Conservation (phyloP, 1,140 invertebrate genomes). For the Sycobia sp. region DNA sequence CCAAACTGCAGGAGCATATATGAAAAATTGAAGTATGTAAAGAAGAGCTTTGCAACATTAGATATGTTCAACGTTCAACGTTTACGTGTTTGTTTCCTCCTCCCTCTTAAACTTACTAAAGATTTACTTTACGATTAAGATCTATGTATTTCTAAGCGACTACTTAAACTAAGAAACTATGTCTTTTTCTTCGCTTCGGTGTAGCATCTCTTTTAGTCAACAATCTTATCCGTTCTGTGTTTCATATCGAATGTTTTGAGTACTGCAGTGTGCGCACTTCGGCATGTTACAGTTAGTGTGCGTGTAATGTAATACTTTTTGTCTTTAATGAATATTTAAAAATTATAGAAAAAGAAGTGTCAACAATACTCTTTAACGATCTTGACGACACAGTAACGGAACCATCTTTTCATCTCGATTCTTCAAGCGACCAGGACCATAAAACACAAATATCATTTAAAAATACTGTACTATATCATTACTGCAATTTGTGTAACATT, state of each 20-base stretch:
- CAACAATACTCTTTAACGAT: slow-evolving; percentile 7
- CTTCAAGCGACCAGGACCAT: too few species aligned
- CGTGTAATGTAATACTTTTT: slow-evolving; percentile 41
- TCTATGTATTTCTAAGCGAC: slow-evolving; percentile 41
- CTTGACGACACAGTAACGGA: slow-evolving; percentile 25
- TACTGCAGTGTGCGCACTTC: slow-evolving; percentile 28
- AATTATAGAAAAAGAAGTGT: slow-evolving; percentile 45
- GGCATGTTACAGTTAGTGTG: slow-evolving; percentile 13
- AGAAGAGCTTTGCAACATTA: slow-evolving; percentile 28
- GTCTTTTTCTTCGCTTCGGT: slow-evolving; percentile 20
- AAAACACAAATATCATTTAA: too few species aligned
- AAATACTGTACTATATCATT: too few species aligned
- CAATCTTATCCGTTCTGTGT: slow-evolving; percentile 26
- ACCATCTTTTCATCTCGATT: neutral
- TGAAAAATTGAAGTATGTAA: slow-evolving; percentile 15
- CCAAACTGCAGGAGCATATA: neutral
- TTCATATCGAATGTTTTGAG: slow-evolving; percentile 9
- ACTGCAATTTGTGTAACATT: neutral
- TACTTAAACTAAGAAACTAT: slow-evolving; percentile 45
- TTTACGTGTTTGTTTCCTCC: slow-evolving; percentile 30
- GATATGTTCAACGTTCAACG: slow-evolving; percentile 56
- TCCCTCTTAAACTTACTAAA: slow-evolving; percentile 36
- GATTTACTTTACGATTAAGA: slow-evolving; percentile 28
- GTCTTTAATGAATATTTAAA: slow-evolving; percentile 40
- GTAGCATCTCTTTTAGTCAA: slow-evolving; percentile 1